Evolutionary conservation across 2,113 vertebrate species (phyloP).

Genomic region (Murina feae): DNA sequence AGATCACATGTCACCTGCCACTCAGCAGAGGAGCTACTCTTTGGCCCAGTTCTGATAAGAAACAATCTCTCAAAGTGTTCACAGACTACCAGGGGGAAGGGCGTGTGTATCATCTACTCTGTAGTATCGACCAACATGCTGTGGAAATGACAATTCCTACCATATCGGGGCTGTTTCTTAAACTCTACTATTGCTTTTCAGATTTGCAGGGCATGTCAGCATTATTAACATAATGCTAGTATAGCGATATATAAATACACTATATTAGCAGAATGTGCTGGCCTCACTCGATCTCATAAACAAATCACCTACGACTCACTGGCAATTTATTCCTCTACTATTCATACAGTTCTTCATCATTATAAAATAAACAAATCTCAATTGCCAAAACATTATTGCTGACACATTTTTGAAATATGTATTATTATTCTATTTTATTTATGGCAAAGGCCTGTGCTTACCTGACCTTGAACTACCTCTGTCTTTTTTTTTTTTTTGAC

Average conservation of each 20-base stretch:
- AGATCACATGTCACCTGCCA: background rate
- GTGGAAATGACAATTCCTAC: background rate
- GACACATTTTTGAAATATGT: conserved; percentile 16
- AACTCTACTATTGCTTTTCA: background rate
- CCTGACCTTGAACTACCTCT: conserved; percentile 63
- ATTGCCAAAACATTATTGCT: background rate
- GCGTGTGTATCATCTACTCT: too few relatives aligned
- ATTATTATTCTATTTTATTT: background rate
- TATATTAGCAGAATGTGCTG: background rate
- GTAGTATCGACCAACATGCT: background rate
- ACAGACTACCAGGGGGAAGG: background rate
- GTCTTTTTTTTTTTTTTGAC: background rate
- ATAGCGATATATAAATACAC: background rate
- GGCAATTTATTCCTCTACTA: background rate
- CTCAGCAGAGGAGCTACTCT: background rate
- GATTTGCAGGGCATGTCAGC: background rate
- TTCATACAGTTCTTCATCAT: background rate
- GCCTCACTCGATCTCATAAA: background rate
- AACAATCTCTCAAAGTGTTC: background rate
- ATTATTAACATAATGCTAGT: background rate
- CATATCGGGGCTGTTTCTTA: background rate
- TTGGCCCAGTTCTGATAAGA: background rate
- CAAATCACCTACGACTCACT: background rate
- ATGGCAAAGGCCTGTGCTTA: background rate
- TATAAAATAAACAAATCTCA: background rate